Conservation (phyloP, 2,888 invertebrate species). For the Notodonta dromedarius region DNA sequence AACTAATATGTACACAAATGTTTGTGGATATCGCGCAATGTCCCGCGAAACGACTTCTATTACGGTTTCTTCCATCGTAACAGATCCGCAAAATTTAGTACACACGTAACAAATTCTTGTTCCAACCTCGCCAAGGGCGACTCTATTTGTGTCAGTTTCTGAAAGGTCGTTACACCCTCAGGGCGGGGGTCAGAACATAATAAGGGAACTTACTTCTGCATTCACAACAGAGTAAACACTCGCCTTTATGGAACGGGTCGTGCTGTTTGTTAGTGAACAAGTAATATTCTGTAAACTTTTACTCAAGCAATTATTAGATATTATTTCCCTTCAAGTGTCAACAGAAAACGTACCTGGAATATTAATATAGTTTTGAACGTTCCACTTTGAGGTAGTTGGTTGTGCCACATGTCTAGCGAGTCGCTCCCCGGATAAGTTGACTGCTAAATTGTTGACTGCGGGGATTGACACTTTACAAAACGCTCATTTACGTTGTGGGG, state of each 20-base stretch:
- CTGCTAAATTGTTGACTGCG: too few species aligned
- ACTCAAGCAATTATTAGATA: too few species aligned
- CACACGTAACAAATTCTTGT: conserved; percentile 30
- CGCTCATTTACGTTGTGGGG: too few species aligned
- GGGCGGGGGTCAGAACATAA: conserved; percentile 26
- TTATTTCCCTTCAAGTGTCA: too few species aligned
- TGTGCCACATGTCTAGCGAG: too few species aligned
- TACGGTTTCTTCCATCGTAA: conserved; percentile 11
- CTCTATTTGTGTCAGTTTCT: conserved; percentile 22
- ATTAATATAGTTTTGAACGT: too few species aligned
- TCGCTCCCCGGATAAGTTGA: too few species aligned
- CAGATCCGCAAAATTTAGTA: conserved; percentile 11
- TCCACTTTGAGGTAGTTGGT: too few species aligned
- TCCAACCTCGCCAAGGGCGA: conserved; percentile 20
- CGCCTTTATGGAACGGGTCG: conserved; percentile 5
- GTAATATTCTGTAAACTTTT: too few species aligned
- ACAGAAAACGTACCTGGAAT: too few species aligned
- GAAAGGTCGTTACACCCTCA: conserved; percentile 26
- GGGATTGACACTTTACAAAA: too few species aligned
- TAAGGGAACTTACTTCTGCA: conserved; percentile 20
- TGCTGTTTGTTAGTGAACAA: not conserved
- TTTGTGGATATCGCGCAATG: conserved; percentile 10
- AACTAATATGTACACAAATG: conserved; percentile 10
- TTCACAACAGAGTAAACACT: conserved; percentile 28
- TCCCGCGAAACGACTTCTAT: conserved; percentile 8